Evolutionary conservation across 1,140 invertebrate species (phyloP), one percentile per base, ranked within the genome.

Genomic region (Drosophila aff.): DNA sequence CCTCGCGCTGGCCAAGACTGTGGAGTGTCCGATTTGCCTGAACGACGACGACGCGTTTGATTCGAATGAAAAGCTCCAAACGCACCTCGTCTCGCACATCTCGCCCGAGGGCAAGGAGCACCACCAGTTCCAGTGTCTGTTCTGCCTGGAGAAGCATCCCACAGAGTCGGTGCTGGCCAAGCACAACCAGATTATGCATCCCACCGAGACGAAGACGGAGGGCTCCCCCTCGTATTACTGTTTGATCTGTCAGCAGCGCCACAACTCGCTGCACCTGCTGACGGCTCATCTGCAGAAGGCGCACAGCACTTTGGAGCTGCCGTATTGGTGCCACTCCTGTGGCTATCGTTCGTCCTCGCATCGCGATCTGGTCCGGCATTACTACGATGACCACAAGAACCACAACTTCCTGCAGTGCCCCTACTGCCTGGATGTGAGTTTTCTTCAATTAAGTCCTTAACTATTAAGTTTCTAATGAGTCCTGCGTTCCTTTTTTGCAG

Each of bases 301-400:
- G 69, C 97, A 98, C 93, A 94, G 94, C 66, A 95, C 95, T 26
- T 94, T 95, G 6, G 97, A 98, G 92, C 94, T 97, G 92, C 97
- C 97, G 1, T 98, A 97, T 91, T 93, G 94, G 41, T 97, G 97
- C 90, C 95, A 95, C 28, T 94, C 94, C 31, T 97, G 97, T 81
- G 93, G 94, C 52, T 97, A 96, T 92, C 94, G 96, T 43, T 95
- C 95, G 16, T 97, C 97, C 10, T 95, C 96, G 64, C 96, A 97
- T 91, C 95, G 95, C 68, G 94, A 95, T 73, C 93, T 95, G 23
- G 94, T 97, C 49, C 95, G 96, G 84, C 97, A 97, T 93, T 96
- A 95, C 87, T 95, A 96, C 79, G 92, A 94, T 44, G 82, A 93
- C 33, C 97, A 97, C 84, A 93, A 94, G 31, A 94, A 94, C 64